Evolutionary conservation across 2,888 invertebrate genomes (phyloP).

Genomic region (Torymus auratus): DNA sequence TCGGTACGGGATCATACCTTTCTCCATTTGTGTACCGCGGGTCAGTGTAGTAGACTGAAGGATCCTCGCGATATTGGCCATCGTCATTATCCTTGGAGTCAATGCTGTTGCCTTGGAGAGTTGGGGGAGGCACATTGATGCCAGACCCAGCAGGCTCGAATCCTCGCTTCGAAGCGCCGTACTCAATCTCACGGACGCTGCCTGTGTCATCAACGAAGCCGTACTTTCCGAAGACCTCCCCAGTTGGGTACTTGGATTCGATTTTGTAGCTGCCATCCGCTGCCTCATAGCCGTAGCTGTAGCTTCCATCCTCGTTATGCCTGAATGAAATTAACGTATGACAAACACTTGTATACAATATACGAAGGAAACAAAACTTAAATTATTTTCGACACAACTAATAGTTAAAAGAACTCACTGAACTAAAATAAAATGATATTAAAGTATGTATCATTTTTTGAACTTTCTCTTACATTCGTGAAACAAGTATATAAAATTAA

Average conservation of each 20-base stretch:
- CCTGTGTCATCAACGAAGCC: slow-evolving; percentile 92
- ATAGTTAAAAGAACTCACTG: too few relatives aligned
- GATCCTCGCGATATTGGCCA: slow-evolving; percentile 91
- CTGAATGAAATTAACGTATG: slow-evolving; percentile 70
- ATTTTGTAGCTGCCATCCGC: slow-evolving; percentile 93
- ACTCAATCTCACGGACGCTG: slow-evolving; percentile 87
- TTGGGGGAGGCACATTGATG: slow-evolving; percentile 91
- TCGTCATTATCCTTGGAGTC: slow-evolving; percentile 84
- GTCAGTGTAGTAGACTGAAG: slow-evolving; percentile 86
- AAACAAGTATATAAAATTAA: too few relatives aligned
- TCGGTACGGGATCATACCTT: slow-evolving; percentile 71
- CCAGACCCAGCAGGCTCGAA: slow-evolving; percentile 87
- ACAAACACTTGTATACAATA: too few relatives aligned
- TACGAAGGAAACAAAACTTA: too few relatives aligned
- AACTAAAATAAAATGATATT: too few relatives aligned
- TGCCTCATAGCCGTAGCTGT: slow-evolving; percentile 91
- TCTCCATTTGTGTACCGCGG: slow-evolving; percentile 80
- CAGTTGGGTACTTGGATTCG: slow-evolving; percentile 89
- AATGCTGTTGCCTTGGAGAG: slow-evolving; percentile 78
- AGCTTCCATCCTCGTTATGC: slow-evolving; percentile 92
- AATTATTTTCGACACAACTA: too few relatives aligned
- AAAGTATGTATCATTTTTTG: too few relatives aligned
- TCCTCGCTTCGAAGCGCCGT: slow-evolving; percentile 87
- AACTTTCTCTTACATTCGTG: too few relatives aligned
- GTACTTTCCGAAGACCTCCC: slow-evolving; percentile 92